Evolutionary conservation across 2,888 invertebrate genomes (phyloP), one percentile per base, ranked within the genome.

Genomic region (Apomyelois bistriatella): DNA sequence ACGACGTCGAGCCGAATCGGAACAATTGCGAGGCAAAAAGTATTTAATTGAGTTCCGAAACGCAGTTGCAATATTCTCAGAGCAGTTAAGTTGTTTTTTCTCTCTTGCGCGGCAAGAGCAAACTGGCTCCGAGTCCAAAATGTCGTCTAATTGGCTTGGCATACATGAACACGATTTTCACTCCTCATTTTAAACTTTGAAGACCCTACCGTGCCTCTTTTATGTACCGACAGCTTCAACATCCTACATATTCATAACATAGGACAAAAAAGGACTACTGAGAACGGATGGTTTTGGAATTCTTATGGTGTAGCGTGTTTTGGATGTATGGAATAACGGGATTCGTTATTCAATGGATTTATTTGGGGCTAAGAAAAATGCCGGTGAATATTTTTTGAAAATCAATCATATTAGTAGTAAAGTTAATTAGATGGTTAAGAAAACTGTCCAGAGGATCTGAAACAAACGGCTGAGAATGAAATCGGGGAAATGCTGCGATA

Each of bases 1-100:
- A 32, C 15, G 42, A 13, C 32, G 46, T 46, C 32, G 30, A 49
- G 37, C 53, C 48, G 36, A 43, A 53, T 59, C 69, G 65, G 69
- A 72, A 66, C 74, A 76, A 67, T 73, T 77, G 75, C 72, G 69
- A 72, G 62, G 66, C 71, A 82, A 84, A 83, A 85, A 83, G 70
- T 70, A 70, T 80, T 83, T n/a, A 83, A 85, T 79, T 79, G 76
- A 71, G 68, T 68, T 66, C 70, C 70, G 71, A 72, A 78, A 72
- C 74, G 74, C 71, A 62, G 74, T 66, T 72, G 82, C 77, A 82
- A 84, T 83, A 82, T 83, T 74, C 22, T 43, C 9, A 1, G 71
- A 64, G 59, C 53, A 56, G 60, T 66, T 72, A 72, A 72, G 48
- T 72, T 57, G 50, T 74, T 80, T 83, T 84, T 82, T 79, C 74